phyloP scores from a whole-genome alignment of 2,888 invertebrate species.

The Perizoma affinitatum region DNA sequence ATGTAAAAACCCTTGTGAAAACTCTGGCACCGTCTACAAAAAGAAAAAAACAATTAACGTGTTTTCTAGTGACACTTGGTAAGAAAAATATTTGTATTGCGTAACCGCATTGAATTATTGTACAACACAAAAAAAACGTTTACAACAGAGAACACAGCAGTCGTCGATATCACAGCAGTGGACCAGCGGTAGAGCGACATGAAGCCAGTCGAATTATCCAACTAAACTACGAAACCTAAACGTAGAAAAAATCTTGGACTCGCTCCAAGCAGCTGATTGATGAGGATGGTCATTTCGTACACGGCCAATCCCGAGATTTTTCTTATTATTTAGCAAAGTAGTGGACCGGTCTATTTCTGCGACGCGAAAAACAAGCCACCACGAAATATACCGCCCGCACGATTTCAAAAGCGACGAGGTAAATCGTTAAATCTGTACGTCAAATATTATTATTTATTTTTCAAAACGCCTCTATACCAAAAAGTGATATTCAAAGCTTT shows the following conservation, averaged over 20 bases:
- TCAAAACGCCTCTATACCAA: conserved; percentile 16
- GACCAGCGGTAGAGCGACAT: conserved; percentile 51
- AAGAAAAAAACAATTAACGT: conserved; percentile 32
- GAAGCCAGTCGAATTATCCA: conserved; percentile 72
- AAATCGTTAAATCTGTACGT: conserved; percentile 44
- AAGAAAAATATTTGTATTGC: conserved; percentile 30
- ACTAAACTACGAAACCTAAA: conserved; percentile 81
- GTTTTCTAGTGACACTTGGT: conserved; percentile 29
- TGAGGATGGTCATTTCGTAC: conserved; percentile 84
- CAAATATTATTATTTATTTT: conserved; percentile 28
- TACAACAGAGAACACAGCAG: conserved; percentile 40
- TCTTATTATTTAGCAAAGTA: conserved; percentile 83
- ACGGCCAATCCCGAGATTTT: conserved; percentile 83
- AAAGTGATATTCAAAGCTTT: conserved; percentile 9
- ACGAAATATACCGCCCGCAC: conserved; percentile 68
- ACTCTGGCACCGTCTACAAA: conserved; percentile 30
- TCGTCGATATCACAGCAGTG: conserved; percentile 47
- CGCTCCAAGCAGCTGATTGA: conserved; percentile 83
- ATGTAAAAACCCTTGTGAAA: conserved; percentile 24
- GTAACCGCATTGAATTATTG: conserved; percentile 24
- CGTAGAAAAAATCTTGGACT: conserved; percentile 83
- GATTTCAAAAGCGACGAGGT: conserved; percentile 50
- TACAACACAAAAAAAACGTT: conserved; percentile 31
- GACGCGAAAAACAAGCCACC: conserved; percentile 78
- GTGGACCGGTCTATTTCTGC: conserved; percentile 81